These are phyloP conservation scores for Zoanthus sociatus DNA, from an alignment of 92 coral and sea anemone species.

Conservation along the genomic window DNA sequence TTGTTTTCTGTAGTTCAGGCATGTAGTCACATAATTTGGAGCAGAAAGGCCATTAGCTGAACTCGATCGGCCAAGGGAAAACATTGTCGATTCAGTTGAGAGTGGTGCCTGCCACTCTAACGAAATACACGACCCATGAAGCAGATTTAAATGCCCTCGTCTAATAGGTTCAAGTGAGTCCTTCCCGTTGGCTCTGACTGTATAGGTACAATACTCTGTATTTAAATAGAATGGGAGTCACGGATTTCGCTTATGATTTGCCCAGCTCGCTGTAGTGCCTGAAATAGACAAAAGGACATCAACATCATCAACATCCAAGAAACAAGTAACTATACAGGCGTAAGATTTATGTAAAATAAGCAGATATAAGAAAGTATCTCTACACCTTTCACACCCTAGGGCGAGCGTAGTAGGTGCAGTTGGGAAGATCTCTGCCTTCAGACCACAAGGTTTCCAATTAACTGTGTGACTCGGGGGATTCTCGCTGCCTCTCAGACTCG, in stretches of 20 bases:
- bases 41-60: background rate
- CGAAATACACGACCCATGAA: background rate
- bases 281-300: background rate
- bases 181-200: background rate
- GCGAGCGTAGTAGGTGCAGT: too few relatives aligned
- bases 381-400: too few relatives aligned
- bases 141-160: background rate
- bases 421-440: too few relatives aligned
- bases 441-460: too few relatives aligned
- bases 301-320: background rate
- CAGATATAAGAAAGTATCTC: too few relatives aligned
- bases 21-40: background rate
- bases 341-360: too few relatives aligned
- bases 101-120: background rate
- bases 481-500: too few relatives aligned
- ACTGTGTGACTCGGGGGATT: too few relatives aligned
- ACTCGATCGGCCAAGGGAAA: background rate
- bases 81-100: background rate
- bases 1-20: background rate
- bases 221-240: conserved; percentile 78
- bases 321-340: too few relatives aligned
- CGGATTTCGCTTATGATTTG: conserved; percentile 96
- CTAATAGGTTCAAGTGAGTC: background rate
- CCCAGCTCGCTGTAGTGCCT: conserved; percentile 91
- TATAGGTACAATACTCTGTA: background rate